A percentile compares a stretch with the other conserved stretches of the same genome.
These are phyloP conservation scores for Dendrolimus pini DNA, from an alignment of 2,888 invertebrate species.

Conservation along the genomic window DNA sequence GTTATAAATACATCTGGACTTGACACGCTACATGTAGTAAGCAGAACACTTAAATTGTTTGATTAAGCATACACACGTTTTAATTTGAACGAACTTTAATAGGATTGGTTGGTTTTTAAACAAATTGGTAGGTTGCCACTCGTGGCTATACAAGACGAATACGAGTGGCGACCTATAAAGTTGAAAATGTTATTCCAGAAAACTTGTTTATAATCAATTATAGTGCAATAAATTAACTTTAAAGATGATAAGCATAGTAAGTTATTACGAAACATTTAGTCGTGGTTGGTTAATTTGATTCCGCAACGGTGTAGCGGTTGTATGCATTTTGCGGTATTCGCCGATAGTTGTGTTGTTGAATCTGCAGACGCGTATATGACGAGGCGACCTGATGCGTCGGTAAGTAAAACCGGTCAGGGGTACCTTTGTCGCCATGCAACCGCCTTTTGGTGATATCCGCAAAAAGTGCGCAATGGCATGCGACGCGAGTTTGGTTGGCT, in stretches of 20 bases:
- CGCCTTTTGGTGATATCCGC: slow-evolving; percentile 71
- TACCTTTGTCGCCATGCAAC: slow-evolving; percentile 61
- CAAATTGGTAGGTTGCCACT: too few species aligned
- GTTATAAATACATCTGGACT: not conserved
- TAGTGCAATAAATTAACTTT: not conserved
- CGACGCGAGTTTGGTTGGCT: slow-evolving; percentile 47
- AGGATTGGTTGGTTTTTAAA: too few species aligned
- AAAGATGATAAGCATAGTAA: slow-evolving; percentile 3
- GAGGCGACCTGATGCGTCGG: slow-evolving; percentile 48
- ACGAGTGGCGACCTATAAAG: too few species aligned
- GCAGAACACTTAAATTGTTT: not conserved
- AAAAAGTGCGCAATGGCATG: slow-evolving; percentile 66
- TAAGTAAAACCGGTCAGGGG: slow-evolving; percentile 64
- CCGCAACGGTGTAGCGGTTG: slow-evolving; percentile 32
- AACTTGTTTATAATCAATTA: not conserved
- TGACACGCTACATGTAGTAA: not conserved
- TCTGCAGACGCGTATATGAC: slow-evolving; percentile 69
- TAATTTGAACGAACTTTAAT: too few species aligned
- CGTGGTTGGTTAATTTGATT: slow-evolving; percentile 30
- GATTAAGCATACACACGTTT: not conserved
- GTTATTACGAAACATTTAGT: slow-evolving; percentile 29
- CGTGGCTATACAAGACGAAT: too few species aligned
- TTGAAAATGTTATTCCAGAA: too few species aligned
- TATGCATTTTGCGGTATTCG: slow-evolving; percentile 61
- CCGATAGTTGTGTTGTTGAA: slow-evolving; percentile 51